phyloP scores from a whole-genome alignment of 1,140 invertebrate species.

The Drosophila novamexicana region DNA sequence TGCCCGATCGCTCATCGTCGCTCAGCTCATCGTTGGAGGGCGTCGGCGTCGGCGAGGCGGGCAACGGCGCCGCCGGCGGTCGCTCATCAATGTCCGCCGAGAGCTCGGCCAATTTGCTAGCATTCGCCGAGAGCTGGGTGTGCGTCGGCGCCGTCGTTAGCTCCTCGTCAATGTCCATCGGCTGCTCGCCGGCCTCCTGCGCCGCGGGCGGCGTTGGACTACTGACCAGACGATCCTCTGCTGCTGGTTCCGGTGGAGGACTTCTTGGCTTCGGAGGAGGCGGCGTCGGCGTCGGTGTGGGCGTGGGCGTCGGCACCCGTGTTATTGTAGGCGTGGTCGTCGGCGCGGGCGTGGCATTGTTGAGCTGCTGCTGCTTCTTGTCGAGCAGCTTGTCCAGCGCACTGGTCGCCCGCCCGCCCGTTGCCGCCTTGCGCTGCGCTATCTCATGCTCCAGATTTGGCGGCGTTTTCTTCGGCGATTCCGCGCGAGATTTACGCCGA shows the following conservation, averaged over 20 bases:
- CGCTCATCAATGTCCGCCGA: constrained; percentile 71
- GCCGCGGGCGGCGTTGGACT: neutral
- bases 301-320: constrained; percentile 4
- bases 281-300: constrained; percentile 5
- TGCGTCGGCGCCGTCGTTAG: constrained; percentile 75
- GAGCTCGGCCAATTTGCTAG: constrained; percentile 65
- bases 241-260: too few relatives aligned
- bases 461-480: constrained; percentile 63
- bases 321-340: neutral
- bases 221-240: too few relatives aligned
- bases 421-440: constrained; percentile 72
- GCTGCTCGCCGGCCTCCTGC: constrained; percentile 66
- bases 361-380: constrained; percentile 75
- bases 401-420: constrained; percentile 56
- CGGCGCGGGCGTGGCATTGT: constrained; percentile 31
- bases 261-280: too few relatives aligned
- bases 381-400: constrained; percentile 75
- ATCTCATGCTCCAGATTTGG: constrained; percentile 74
- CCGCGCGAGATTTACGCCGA: constrained; percentile 58
- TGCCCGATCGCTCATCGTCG: constrained; percentile 36
- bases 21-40: constrained; percentile 67
- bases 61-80: constrained; percentile 74
- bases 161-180: constrained; percentile 82
- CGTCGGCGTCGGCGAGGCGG: constrained; percentile 73
- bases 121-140: constrained; percentile 63